Evolutionary conservation across 2,888 invertebrate species (phyloP), one percentile per base, ranked within the genome.

Genomic region (Apodemia duryi): DNA sequence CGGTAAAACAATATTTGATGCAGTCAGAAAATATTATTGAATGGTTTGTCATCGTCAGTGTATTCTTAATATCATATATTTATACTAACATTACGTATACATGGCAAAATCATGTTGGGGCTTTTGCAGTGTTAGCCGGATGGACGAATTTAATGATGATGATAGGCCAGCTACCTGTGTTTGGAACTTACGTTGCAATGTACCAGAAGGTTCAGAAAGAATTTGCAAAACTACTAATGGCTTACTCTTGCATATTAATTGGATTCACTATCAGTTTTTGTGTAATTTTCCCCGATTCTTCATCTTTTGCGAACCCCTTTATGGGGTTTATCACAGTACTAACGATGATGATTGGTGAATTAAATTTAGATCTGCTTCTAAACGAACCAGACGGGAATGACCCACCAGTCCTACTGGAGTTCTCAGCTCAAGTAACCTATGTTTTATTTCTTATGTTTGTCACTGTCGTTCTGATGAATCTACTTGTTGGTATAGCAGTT

Each of bases 81-180:
- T 96, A 96, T 77, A 96, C 95, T 6, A 95, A 96, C 65, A 91
- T 89, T 69, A 91, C 91, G 29, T 96, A 96, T 79, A 94, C 95
- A 11, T 97, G 97, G 95, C 97, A 97, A 79, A 97, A 96, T 77
- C 97, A 97, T 78, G 94, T 97, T 32, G 97, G 97, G 0, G 97
- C 97, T 0, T 96, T 97, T 77, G 96, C 97, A 0, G 96, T 97
- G 0, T 92, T 97, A 5, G 94, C 96, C 57, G 97, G 96, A 6
- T 97, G 97, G 97, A 96, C 96, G 6, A 97, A 97, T 83, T 89
- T 97, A n/a, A 97, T 97, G 96, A 90, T 97, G 81, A 97, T 97
- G 96, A 95, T 97, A 66, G 97, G 97, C 0, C 96, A 97, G 75
- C 87, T 97, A 52, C 97, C 97, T 0, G 94, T 97, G 63, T 96